Evolutionary conservation across 2,888 invertebrate genomes (phyloP).

Genomic region (Coelinius sp.): DNA sequence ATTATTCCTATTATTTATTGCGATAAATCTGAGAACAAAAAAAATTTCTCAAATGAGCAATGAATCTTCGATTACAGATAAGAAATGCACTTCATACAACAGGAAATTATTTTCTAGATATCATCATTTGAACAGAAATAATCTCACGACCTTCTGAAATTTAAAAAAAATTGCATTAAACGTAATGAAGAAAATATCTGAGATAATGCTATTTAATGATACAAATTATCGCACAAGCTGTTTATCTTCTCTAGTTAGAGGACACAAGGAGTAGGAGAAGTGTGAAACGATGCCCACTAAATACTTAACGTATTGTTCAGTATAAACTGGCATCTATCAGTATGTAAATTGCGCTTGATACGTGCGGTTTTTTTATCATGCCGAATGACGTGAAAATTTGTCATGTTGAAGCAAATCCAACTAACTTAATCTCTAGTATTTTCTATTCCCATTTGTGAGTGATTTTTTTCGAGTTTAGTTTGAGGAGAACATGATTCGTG

Average conservation of each 20-base stretch:
- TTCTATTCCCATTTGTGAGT: neutral
- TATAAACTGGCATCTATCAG: conserved; percentile 8
- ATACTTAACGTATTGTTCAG: neutral
- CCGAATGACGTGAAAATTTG: conserved; percentile 19
- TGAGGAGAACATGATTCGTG: conserved; percentile 3
- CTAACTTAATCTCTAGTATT: neutral
- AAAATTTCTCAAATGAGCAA: too few species aligned
- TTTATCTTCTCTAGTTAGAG: neutral
- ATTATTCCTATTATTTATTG: too few species aligned
- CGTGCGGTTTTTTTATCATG: conserved; percentile 10
- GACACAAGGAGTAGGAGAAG: conserved; percentile 3
- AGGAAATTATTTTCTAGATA: conserved; percentile 1
- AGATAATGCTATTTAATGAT: conserved; percentile 21
- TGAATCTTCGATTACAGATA: neutral
- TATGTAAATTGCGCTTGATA: conserved; percentile 16
- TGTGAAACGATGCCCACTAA: conserved; percentile 1
- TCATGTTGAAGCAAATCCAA: neutral
- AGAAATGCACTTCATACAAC: neutral
- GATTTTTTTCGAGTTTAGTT: neutral
- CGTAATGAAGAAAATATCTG: neutral
- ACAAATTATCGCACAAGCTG: neutral
- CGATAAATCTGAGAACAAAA: too few species aligned
- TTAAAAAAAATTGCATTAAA: neutral
- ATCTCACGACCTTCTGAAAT: neutral
- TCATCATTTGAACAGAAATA: neutral